Evolutionary conservation across 2,797 vertebrate genomes (phyloP), one percentile per base, ranked within the genome.

Genomic region (Malurus splendens): DNA sequence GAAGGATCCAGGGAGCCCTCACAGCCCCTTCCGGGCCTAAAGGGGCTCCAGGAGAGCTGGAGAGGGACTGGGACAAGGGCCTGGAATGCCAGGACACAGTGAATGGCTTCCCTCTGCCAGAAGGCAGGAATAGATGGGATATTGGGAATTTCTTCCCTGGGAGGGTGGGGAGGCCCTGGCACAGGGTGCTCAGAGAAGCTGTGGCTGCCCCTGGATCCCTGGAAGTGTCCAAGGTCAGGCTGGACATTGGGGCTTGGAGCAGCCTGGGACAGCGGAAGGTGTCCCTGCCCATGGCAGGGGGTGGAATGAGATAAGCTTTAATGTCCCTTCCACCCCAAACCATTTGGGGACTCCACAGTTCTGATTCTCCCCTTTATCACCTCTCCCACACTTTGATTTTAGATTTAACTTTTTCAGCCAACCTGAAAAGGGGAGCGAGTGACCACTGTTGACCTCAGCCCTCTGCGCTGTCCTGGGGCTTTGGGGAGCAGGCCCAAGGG

Each of bases 201-300:
- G 27, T 4, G 64, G 45, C 56, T 52, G 27, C 11, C 22, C 32
- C 27, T 42, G 62, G 36, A 38, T 45, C 39, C 39, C 39, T 45
- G 65, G 27, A 0, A 52, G 11, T 42, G 54, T 0, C 30, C 45
- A 50, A 50, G 65, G 28, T 9, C 47, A 60, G 39, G 32, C 0
- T 45, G 65, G 18, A 45, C 0, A 0, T 5, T 36, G 36, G 18
- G 32, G 10, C 14, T 54, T 3, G 41, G 78, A 70, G 41, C 18
- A 61, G 0, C 5, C 15, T 81, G 66, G 57, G 33, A 17, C 0
- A 7, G 57, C 30, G 41, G 48, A 0, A 82, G 8, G 19, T 33
- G 66, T 23, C 48, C 30, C 50, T 54, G 18, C 15, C 18, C 12
- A 1, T 4, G 57, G 24, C 24, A 62, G 18, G 19, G 13, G 19